Conservation (phyloP, 2,113 vertebrate genomes). For the Theristicus caerulescens region DNA sequence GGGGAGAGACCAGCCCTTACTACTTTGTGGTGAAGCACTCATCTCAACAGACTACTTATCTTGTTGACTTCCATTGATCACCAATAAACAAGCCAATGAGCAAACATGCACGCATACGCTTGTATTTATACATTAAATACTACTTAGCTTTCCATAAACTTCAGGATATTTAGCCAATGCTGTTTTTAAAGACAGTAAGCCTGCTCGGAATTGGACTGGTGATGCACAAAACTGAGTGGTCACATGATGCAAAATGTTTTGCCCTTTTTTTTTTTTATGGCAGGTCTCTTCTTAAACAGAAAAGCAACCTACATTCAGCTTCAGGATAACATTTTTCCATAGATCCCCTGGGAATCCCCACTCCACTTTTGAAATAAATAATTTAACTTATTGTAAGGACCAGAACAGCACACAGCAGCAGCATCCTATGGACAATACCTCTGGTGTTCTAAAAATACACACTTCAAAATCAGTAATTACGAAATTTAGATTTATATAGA, state of each 20-base stretch:
- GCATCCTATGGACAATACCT: background rate
- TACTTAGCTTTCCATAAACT: background rate
- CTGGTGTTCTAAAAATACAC: background rate
- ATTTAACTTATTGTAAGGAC: background rate
- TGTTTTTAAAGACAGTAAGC: background rate
- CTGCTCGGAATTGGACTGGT: background rate
- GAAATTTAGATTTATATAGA: background rate
- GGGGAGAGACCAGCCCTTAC: background rate
- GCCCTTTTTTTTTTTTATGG: background rate
- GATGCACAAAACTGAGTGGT: background rate
- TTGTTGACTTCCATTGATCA: background rate
- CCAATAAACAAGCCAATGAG: background rate
- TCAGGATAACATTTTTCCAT: background rate
- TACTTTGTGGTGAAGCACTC: background rate
- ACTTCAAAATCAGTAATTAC: background rate
- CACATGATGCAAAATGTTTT: background rate
- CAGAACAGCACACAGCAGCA: background rate
- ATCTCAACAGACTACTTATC: background rate
- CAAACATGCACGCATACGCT: background rate
- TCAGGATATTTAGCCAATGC: background rate
- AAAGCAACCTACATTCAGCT: background rate
- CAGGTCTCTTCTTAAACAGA: background rate
- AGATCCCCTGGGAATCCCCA: background rate
- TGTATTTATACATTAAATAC: background rate
- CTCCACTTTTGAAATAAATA: background rate